These are phyloP conservation scores for Acipenser transmontanus DNA, from an alignment of 2,797 vertebrate genomes.

Conservation along the genomic window DNA sequence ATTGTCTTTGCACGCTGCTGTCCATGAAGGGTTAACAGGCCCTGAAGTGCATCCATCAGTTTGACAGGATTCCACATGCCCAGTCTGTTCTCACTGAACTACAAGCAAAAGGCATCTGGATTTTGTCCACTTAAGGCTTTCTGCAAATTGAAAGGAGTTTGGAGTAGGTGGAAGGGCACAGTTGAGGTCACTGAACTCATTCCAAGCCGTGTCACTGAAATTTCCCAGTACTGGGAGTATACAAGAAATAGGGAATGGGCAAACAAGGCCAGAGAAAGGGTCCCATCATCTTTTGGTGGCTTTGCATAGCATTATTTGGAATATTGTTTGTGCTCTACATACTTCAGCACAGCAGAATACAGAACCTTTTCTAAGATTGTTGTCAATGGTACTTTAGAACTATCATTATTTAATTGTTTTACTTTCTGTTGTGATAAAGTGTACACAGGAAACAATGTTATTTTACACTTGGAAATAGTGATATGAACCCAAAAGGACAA, in stretches of 20 bases:
- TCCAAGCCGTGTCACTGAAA: conserved; percentile 49
- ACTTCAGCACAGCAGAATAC: not conserved
- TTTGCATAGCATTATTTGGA: not conserved
- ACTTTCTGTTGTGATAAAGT: too few species aligned
- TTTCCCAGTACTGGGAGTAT: conserved; percentile 47
- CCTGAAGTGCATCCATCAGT: conserved; percentile 45
- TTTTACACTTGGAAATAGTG: too few species aligned
- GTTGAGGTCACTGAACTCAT: conserved; percentile 44
- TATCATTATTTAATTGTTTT: too few species aligned
- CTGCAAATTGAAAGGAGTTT: conserved; percentile 58
- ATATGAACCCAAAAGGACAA: too few species aligned
- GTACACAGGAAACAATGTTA: too few species aligned
- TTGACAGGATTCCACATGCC: conserved; percentile 44
- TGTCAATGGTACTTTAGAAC: too few species aligned
- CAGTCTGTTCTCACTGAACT: conserved; percentile 58
- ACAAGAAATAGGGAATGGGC: conserved; percentile 35
- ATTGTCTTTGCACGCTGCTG: conserved; percentile 16
- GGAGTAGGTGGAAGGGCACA: conserved; percentile 50
- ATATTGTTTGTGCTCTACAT: not conserved
- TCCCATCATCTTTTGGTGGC: not conserved
- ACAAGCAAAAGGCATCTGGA: conserved; percentile 50
- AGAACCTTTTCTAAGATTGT: not conserved
- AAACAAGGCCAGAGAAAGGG: conserved; percentile 30
- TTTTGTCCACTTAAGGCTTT: conserved; percentile 57
- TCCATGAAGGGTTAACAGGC: conserved; percentile 51